phyloP scores from a whole-genome alignment of 2,113 vertebrate genomes.

The Litocranius walleri region DNA sequence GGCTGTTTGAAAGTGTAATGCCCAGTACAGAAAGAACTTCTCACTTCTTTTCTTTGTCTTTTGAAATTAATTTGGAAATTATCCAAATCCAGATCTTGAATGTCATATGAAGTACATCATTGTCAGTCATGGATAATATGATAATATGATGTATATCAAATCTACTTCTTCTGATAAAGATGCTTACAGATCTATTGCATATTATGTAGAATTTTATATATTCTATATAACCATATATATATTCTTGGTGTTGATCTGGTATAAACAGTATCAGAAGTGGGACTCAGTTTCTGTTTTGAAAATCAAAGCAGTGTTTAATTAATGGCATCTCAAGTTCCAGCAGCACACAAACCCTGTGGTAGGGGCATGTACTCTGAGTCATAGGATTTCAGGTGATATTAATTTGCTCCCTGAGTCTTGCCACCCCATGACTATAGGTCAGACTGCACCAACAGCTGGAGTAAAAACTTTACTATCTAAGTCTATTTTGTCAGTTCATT shows the following conservation, averaged over 20 bases:
- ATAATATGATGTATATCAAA: neutral
- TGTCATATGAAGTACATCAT: neutral
- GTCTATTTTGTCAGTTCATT: neutral
- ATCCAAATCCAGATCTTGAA: neutral
- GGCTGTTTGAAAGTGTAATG: neutral
- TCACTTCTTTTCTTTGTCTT: neutral
- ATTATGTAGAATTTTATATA: neutral
- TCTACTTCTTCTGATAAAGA: neutral
- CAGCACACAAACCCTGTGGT: neutral
- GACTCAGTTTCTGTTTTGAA: neutral
- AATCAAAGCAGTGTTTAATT: neutral
- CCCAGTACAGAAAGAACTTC: neutral
- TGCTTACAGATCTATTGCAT: neutral
- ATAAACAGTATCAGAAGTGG: neutral
- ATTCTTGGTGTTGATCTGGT: neutral
- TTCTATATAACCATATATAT: neutral
- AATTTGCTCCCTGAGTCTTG: neutral
- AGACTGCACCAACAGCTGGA: neutral
- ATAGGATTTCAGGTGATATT: neutral
- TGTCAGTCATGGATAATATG: neutral
- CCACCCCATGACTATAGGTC: neutral
- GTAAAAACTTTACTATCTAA: neutral
- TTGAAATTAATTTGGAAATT: neutral
- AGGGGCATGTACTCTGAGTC: rapidly evolving
- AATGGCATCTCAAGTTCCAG: neutral